These are phyloP conservation scores for Morinoia aosen DNA, from an alignment of 2,888 invertebrate species.

Conservation along the genomic window DNA sequence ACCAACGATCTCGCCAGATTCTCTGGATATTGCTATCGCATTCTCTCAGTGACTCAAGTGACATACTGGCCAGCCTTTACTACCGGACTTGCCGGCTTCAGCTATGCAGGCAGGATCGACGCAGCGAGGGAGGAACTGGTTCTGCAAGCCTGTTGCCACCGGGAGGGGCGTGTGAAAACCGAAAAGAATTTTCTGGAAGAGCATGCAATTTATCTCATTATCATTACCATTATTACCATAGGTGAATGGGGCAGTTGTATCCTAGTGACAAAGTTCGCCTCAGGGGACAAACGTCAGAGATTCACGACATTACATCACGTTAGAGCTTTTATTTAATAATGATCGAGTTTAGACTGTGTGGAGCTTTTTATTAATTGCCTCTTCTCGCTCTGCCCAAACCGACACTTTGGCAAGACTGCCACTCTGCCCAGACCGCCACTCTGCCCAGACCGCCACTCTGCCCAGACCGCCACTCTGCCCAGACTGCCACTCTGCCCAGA, in stretches of 20 bases:
- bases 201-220: background rate
- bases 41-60: too few relatives aligned
- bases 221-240: background rate
- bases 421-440: too few relatives aligned
- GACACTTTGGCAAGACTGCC: too few relatives aligned
- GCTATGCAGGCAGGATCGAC: background rate
- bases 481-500: too few relatives aligned
- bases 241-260: background rate
- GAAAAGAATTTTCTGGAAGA: background rate
- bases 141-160: background rate
- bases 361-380: background rate
- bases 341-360: background rate
- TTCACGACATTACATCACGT: background rate
- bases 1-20: too few relatives aligned
- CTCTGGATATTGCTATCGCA: too few relatives aligned
- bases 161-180: background rate
- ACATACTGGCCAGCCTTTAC: background rate
- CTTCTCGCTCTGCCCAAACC: too few relatives aligned
- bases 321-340: too few relatives aligned
- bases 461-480: too few relatives aligned
- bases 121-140: background rate
- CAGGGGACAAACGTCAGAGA: background rate
- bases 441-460: too few relatives aligned
- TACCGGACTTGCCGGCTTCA: background rate
- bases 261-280: background rate